A percentile compares a stretch with the other conserved stretches of the same genome.
Conservation (phyloP, 1,140 invertebrate species). For the Neotoxoptera formosana region DNA sequence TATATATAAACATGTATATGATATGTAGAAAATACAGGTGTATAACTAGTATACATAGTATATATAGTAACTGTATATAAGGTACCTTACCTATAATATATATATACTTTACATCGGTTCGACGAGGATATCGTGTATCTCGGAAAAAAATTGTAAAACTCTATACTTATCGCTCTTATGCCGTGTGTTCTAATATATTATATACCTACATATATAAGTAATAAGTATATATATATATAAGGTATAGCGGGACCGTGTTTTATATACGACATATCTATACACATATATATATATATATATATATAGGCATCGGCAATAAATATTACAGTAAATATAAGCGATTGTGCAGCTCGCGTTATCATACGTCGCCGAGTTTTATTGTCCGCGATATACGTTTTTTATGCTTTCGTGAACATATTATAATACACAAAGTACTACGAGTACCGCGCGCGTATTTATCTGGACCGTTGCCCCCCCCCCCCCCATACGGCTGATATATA, state of each 20-base stretch:
- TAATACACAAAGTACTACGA: too few species aligned
- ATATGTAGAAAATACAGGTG: too few species aligned
- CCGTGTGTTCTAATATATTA: not conserved
- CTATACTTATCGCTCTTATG: not conserved
- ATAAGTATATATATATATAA: not conserved
- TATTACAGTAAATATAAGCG: not conserved
- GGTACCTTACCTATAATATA: too few species aligned
- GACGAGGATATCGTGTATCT: constrained; percentile 4
- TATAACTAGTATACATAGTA: too few species aligned
- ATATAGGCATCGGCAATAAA: too few species aligned
- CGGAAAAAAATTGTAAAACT: not conserved
- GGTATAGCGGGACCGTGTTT: not conserved
- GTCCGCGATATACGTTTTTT: not conserved
- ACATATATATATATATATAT: too few species aligned
- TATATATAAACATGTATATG: too few species aligned
- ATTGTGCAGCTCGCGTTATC: not conserved
- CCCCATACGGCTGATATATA: too few species aligned
- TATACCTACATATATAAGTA: not conserved
- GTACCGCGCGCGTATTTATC: not conserved
- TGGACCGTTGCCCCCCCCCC: not conserved
- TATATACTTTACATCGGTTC: not conserved
- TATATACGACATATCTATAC: not conserved
- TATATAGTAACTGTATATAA: too few species aligned
- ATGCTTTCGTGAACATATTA: not conserved
- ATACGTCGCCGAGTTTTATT: not conserved